Base-by-base conservation (phyloP, 2,113 vertebrate species). In the Cariama cristata region DNA sequence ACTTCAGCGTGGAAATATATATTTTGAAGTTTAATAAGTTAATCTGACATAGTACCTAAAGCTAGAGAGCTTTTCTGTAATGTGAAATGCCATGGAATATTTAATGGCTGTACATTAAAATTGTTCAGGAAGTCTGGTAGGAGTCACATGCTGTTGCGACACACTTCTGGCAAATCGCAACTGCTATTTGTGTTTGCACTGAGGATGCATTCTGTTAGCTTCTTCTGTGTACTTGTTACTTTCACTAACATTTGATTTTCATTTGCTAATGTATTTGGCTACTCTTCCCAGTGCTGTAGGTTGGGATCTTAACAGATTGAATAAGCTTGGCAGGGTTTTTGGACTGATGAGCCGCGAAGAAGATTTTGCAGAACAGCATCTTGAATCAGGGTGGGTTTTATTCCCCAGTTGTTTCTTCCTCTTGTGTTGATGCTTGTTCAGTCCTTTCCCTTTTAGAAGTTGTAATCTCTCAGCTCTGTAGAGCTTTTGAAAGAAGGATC, bases 141-240 rank as follows among this genome's bases (percentile, higher is more conserved):
- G 62, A 85, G 8, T 32, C 53, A n/a, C 52, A 14, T 1, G 4
- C 24, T 1, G 1, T 24, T 27, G 16, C 28, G 60, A 55, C 11
- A 24, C 26, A 8, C 45, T 90, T 73, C 4, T 76, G 79, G 58
- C 33, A 73, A 62, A 68, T 64, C 5, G 4, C 79, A 88, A 1
- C 17, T 33, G 26, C 73, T 63, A 1, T 40, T 59, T 0, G 1
- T 56, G 59, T 91, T 90, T 62, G n/a, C 2, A 0, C 2, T 2
- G 28, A 49, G 53, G 81, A 24, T 79, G 24, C 11, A 2, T 76
- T 62, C 76, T 86, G 27, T 64, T 82, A 86, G 26, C 56, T 75
- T 10, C 81, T 81, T 49, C 66, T 82, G 30, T 11, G 23, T 23
- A 4, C 40, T 56, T 72, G 19, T 10, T 62, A 2, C 62, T 81